These are phyloP conservation scores for Oligia latruncula DNA, from an alignment of 2,888 invertebrate genomes.

Conservation along the genomic window DNA sequence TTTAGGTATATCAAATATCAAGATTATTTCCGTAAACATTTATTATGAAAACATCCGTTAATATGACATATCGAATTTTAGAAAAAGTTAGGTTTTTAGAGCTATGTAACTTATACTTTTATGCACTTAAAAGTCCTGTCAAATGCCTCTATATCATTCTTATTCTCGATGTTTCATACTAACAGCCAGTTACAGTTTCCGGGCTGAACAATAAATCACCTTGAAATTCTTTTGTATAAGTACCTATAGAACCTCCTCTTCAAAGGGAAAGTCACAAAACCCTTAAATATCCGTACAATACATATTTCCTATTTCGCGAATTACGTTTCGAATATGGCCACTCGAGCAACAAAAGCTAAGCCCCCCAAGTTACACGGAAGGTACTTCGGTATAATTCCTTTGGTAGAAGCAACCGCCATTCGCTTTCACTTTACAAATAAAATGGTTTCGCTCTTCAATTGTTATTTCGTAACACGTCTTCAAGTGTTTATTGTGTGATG, in stretches of 20 bases:
- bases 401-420: conserved; percentile 31
- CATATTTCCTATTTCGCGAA: conserved; percentile 42
- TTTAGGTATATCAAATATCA: too few relatives aligned
- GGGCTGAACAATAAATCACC: neutral
- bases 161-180: neutral
- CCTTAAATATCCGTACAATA: conserved; percentile 8
- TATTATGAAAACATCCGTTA: neutral
- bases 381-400: conserved; percentile 49
- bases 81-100: neutral
- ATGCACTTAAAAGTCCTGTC: neutral
- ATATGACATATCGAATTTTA: neutral
- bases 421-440: conserved; percentile 45
- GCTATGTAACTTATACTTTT: neutral
- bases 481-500: conserved; percentile 13
- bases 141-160: neutral
- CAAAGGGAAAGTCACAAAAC: conserved; percentile 1
- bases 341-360: conserved; percentile 44
- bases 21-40: neutral
- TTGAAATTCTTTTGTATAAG: neutral
- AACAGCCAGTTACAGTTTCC: too few relatives aligned
- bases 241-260: neutral
- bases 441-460: conserved; percentile 38
- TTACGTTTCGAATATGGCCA: conserved; percentile 29
- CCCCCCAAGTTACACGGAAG: conserved; percentile 35
- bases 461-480: conserved; percentile 25